Evolutionary conservation across 2,797 vertebrate genomes (phyloP).

Genomic region (Chaetodon trifasciatus): DNA sequence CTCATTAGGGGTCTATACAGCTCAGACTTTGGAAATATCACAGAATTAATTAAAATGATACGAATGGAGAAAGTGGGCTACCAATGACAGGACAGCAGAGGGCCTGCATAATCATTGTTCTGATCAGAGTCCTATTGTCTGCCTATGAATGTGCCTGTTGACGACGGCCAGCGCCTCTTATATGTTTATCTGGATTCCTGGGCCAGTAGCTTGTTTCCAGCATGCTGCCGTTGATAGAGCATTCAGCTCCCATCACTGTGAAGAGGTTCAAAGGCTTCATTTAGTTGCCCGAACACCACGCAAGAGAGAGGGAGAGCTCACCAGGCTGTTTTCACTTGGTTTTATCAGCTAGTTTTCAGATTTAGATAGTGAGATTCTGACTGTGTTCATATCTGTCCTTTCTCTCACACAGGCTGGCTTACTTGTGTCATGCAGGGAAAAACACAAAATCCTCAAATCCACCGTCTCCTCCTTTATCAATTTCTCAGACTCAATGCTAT

Average conservation of each 20-base stretch:
- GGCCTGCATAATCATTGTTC: constrained; percentile 82
- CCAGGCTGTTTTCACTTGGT: constrained; percentile 39
- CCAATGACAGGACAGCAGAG: constrained; percentile 73
- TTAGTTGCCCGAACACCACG: constrained; percentile 57
- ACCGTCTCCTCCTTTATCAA: constrained; percentile 37
- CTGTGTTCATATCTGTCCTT: constrained; percentile 60
- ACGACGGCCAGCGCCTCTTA: constrained; percentile 68
- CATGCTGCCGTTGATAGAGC: constrained; percentile 72
- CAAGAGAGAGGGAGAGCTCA: constrained; percentile 47
- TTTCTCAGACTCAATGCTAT: constrained; percentile 38
- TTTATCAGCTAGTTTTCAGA: constrained; percentile 73
- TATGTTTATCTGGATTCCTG: constrained; percentile 80
- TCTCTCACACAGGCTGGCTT: constrained; percentile 41
- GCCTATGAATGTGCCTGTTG: constrained; percentile 78
- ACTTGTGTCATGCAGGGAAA: constrained; percentile 44
- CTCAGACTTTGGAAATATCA: constrained; percentile 84
- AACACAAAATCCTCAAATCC: constrained; percentile 61
- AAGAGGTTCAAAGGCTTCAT: constrained; percentile 82
- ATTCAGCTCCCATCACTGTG: constrained; percentile 73
- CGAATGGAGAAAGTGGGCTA: constrained; percentile 78
- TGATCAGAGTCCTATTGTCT: constrained; percentile 86
- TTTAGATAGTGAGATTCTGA: constrained; percentile 66
- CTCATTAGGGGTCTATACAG: constrained; percentile 86
- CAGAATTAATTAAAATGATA: constrained; percentile 88
- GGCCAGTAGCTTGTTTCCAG: constrained; percentile 73